Base-by-base conservation (phyloP, 1,140 invertebrate genomes). In the Agrilus planipennis region DNA sequence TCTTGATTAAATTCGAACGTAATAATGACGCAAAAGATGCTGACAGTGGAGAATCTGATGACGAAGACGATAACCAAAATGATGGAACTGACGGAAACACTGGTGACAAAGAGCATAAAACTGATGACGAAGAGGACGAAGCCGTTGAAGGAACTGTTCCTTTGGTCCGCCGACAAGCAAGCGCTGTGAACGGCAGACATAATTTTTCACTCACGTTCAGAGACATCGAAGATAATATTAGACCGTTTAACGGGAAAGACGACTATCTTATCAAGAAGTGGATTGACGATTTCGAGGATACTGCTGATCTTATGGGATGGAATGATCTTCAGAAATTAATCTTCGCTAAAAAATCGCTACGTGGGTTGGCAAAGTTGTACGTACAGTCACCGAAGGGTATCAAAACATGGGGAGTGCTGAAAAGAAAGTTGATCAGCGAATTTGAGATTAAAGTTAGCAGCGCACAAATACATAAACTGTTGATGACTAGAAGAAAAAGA, bases 271-370 rank as follows among this genome's bases (percentile, higher is more conserved):
- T 50, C 4, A 27, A 44, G 29, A 39, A 5, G 25, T 51, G 41
- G 47, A 41, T 50, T 14, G 29, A 35, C 3, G 44, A 47, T 9
- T 38, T 47, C 34, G 47, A 50, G 39, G 47, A 46, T 5, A 40
- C 14, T 6, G 40, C 41, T 10, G 19, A 12, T 4, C 10, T 50
- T 7, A 29, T 34, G 11, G 34, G 31, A 14, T 50, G 45, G 47
- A 42, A 31, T 21, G 37, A 39, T 1, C 30, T 50, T 20, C 47
- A 50, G 10, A 44, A 40, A 15, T 34, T 47, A 10, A 41, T 50
- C 12, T 50, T 44, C 18, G 41, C 44, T 4, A 50, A 47, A 34
- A 46, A 44, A 20, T 44, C 42, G 10, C 34, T 48, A 32, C 29
- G 14, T 16, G 47, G 45, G 14, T 17, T 44, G 7, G 36, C 36